Evolutionary conservation across 2,888 invertebrate genomes (phyloP), one percentile per base, ranked within the genome.

Genomic region (Tortricodes alternella): DNA sequence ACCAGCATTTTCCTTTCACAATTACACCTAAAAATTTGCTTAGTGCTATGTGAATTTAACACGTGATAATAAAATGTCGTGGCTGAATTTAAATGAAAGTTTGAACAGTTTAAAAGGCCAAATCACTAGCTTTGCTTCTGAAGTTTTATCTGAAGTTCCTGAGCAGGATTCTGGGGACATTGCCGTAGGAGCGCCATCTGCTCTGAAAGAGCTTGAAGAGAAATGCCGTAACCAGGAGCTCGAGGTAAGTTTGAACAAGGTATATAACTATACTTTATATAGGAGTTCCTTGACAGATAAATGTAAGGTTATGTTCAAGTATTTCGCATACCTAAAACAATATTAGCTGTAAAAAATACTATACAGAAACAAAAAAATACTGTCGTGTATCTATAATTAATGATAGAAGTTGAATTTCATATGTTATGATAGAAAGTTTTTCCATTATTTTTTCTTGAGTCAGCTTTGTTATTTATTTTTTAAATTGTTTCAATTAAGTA

Each of bases 41-140:
- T 62, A 71, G 80, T 86, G 80, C 81, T 81, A 81, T 88, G 85
- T 79, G 71, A 66, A 61, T 64, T 59, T 71, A 70, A 65, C 62
- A 61, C 53, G 50, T 60, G 16, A 11, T 27, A 51, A 59, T 53
- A 87, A 78, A 70, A 94, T 94, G 94, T 92, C 94, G 81, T 95
- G 94, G 94, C 88, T 94, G 59, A 93, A 93, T 79, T 73, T 92
- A 58, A 94, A 94, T 80, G 91, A 93, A 70, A 93, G 93, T 86
- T 87, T 93, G 65, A 93, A 83, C 76, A 93, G 92, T 84, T 87
- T 98, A 64, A 97, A 96, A 83, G 97, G 97, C 66, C 97, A 98
- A 91, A 93, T 98, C 72, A 93, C 94, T 27, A 97, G 93, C 89
- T 95, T 97, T 73, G 97, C 97, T 58, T 96, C 95, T 80, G 97